phyloP scores from a whole-genome alignment of 2,113 vertebrate genomes.

The Beaufortia kweichowensis region DNA sequence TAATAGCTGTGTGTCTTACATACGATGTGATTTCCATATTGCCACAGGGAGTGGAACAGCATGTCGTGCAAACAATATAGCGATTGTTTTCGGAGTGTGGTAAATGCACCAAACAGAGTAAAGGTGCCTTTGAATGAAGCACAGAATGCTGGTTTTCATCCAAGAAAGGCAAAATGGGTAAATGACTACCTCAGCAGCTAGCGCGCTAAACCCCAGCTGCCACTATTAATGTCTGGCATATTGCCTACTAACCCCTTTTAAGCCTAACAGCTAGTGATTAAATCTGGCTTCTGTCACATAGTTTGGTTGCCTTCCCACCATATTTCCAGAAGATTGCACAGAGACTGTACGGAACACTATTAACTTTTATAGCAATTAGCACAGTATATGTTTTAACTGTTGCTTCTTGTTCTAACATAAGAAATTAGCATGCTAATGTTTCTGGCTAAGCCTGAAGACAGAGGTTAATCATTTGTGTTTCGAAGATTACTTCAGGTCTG shows the following conservation, averaged over 20 bases:
- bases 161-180: conserved; percentile 45
- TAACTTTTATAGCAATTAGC: neutral
- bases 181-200: conserved; percentile 50
- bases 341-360: neutral
- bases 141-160: conserved; percentile 41
- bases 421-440: conserved; percentile 25
- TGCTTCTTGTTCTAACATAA: neutral
- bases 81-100: conserved; percentile 24
- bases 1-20: neutral
- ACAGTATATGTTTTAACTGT: neutral
- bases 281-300: conserved; percentile 42
- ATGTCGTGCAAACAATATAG: neutral
- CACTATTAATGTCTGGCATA: conserved; percentile 57
- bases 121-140: conserved; percentile 55
- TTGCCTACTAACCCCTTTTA: conserved; percentile 61
- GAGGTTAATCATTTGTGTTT: conserved; percentile 15
- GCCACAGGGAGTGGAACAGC: too few species aligned
- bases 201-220: conserved; percentile 34
- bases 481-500: neutral
- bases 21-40: too few species aligned
- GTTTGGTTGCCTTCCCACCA: neutral
- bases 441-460: neutral
- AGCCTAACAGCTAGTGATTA: conserved; percentile 58
- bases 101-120: neutral
- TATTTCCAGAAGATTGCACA: conserved; percentile 8